phyloP scores from a whole-genome alignment of 2,797 vertebrate species.

The Tenualosa thibaudeaui region DNA sequence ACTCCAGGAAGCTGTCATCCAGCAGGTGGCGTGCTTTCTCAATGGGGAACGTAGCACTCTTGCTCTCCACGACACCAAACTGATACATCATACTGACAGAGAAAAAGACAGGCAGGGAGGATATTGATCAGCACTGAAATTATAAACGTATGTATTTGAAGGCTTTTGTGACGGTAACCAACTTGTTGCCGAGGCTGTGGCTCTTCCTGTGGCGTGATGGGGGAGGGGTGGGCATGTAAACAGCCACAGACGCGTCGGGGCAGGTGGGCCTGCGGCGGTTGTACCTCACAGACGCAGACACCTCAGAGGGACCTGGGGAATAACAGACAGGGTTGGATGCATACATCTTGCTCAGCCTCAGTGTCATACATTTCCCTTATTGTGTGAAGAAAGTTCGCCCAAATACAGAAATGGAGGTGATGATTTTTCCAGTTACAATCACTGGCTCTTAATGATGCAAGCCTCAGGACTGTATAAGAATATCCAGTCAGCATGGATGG shows the following conservation, averaged over 20 bases:
- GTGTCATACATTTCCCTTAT: neutral
- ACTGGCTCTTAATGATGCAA: neutral
- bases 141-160: neutral
- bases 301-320: constrained; percentile 77
- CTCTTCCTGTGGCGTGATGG: constrained; percentile 93
- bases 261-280: constrained; percentile 88
- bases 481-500: neutral
- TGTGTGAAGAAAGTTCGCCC: neutral
- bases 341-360: neutral
- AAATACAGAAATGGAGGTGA: neutral
- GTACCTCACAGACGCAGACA: constrained; percentile 78
- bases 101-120: neutral
- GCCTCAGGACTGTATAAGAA: neutral
- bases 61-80: constrained; percentile 88
- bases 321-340: neutral
- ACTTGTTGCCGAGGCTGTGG: constrained; percentile 96
- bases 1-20: constrained; percentile 93
- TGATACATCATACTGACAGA: constrained; percentile 89
- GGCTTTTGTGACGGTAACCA: constrained; percentile 48
- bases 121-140: neutral
- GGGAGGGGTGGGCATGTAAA: constrained; percentile 83
- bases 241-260: constrained; percentile 86
- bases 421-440: neutral
- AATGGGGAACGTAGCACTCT: constrained; percentile 89
- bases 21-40: constrained; percentile 91